Percentiles rank a stretch among this genome's conserved stretches.
Conservation (phyloP, 2,888 invertebrate species). For the Antitype chi region DNA sequence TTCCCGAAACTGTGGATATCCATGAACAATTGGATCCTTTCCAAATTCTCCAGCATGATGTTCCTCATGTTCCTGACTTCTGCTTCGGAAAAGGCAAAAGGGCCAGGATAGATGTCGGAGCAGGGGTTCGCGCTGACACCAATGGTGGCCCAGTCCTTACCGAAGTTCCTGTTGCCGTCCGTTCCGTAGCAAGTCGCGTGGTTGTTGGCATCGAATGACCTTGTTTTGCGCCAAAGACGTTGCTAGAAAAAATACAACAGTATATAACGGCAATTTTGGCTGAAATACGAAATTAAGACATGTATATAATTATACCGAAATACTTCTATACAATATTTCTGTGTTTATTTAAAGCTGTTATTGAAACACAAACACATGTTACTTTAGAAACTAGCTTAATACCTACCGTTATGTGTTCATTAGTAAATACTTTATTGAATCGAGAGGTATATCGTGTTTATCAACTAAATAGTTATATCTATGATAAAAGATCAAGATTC, state of each 20-base stretch:
- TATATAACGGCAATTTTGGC: neutral
- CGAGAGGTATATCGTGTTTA: neutral
- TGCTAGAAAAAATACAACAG: slow-evolving; percentile 74
- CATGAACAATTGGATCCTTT: slow-evolving; percentile 91
- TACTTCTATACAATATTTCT: neutral
- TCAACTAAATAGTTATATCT: neutral
- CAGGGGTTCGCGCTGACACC: slow-evolving; percentile 87
- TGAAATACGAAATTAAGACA: neutral
- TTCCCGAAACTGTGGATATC: slow-evolving; percentile 93
- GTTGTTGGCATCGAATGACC: slow-evolving; percentile 75
- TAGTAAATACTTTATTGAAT: neutral
- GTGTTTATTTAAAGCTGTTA: too few species aligned
- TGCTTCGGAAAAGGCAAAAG: slow-evolving; percentile 91
- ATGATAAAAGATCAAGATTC: neutral
- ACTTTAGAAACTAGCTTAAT: neutral
- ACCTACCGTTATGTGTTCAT: neutral
- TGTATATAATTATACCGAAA: neutral
- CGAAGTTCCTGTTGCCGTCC: slow-evolving; percentile 94
- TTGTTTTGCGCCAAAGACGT: slow-evolving; percentile 92
- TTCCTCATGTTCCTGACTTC: slow-evolving; percentile 91
- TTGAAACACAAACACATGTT: neutral
- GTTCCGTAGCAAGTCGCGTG: slow-evolving; percentile 90
- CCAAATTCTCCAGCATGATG: slow-evolving; percentile 85
- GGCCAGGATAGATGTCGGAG: slow-evolving; percentile 90
- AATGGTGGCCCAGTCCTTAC: slow-evolving; percentile 91